phyloP scores from a whole-genome alignment of 2,113 vertebrate species.

The Chaetorhynchus papuensis region DNA sequence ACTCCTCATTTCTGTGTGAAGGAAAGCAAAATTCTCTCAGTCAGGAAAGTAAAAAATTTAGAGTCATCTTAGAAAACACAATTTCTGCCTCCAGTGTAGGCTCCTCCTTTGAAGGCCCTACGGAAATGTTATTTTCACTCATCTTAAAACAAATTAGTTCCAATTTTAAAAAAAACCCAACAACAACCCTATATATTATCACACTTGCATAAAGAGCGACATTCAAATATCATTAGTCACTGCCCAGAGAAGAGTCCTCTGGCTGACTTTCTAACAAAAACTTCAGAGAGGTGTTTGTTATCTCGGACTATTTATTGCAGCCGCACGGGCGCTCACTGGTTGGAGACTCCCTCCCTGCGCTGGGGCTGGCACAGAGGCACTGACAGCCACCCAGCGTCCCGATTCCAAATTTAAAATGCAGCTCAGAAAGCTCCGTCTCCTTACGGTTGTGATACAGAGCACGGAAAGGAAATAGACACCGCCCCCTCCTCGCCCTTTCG shows the following conservation, averaged over 20 bases:
- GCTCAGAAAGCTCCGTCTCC: background rate
- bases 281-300: conserved; percentile 47
- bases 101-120: background rate
- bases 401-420: background rate
- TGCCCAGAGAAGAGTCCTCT: conserved; percentile 43
- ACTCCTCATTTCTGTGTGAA: background rate
- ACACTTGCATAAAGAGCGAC: background rate
- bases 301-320: conserved; percentile 61
- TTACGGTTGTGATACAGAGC: background rate
- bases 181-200: background rate
- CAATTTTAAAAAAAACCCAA: background rate
- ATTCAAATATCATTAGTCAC: conserved; percentile 30
- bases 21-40: background rate
- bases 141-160: background rate
- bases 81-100: background rate
- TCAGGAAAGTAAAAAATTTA: background rate
- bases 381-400: background rate
- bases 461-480: background rate
- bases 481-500: background rate
- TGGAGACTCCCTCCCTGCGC: background rate
- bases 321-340: background rate
- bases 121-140: background rate
- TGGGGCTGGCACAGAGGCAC: background rate
- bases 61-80: background rate
- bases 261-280: conserved; percentile 56